A percentile compares a stretch with the other conserved stretches of the same genome.
phyloP scores from a whole-genome alignment of 2,888 invertebrate genomes.

The Tolmerus cingulatus region DNA sequence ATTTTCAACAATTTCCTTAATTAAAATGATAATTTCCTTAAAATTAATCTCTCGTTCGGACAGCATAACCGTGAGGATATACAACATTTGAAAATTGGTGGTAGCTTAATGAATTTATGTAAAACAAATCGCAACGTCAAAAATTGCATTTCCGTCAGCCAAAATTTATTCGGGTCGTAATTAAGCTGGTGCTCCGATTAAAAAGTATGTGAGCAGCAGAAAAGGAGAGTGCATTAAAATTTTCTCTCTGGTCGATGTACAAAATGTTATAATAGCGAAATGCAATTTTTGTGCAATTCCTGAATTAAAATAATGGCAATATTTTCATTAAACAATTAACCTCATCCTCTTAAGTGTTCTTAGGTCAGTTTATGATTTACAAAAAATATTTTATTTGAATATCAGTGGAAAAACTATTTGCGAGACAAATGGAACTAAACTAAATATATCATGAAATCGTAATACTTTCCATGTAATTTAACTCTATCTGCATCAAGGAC shows the following conservation, averaged over 20 bases:
- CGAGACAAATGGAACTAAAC: too few species aligned
- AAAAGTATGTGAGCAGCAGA: background rate
- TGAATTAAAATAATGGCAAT: background rate
- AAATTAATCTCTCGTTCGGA: background rate
- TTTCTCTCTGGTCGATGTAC: background rate
- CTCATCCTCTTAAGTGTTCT: background rate
- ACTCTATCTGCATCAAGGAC: too few species aligned
- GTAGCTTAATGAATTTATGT: background rate
- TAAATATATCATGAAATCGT: too few species aligned
- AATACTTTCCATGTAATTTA: too few species aligned
- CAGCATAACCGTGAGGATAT: background rate
- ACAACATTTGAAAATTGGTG: background rate
- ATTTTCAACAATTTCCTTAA: background rate
- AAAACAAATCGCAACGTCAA: background rate
- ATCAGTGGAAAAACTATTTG: too few species aligned
- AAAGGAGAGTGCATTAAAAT: background rate
- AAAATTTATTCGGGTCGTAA: background rate
- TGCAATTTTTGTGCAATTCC: background rate
- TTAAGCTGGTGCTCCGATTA: background rate
- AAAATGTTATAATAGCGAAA: background rate
- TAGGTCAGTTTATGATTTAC: background rate
- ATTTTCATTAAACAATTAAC: background rate
- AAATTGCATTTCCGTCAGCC: background rate
- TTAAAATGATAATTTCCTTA: constrained; percentile 4
- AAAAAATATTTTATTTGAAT: too few species aligned